Evolutionary conservation across 2,113 vertebrate species (phyloP), one percentile per base, ranked within the genome.

Genomic region (Ailuropoda melanoleuca): DNA sequence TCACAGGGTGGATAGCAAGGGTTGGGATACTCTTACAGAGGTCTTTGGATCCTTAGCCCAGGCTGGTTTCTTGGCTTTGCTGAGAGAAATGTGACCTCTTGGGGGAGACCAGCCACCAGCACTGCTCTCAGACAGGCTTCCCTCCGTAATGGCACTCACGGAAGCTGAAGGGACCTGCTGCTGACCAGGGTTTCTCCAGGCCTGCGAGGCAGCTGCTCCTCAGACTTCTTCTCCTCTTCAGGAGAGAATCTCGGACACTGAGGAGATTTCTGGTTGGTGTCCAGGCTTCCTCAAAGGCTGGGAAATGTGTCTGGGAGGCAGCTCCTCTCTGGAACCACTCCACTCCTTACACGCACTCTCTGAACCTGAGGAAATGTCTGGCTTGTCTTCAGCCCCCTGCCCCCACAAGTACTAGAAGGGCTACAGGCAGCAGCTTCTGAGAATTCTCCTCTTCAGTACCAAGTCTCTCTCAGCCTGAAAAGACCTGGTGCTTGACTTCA

Each of bases 1-100:
- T 98, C 80, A 98, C 95, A 72, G 98, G 97, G 74, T 98, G 98
- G 11, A 93, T 95, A 97, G 98, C 80, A 80, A 78, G 68, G 29
- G 92, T 98, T 29, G 34, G 6, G 29, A 74, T 94, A 23, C 6
- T 96, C 92, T 97, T 97, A 4, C 70, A 53, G 43, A 81, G 93
- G 82, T 95, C 95, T 55, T 96, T 26, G 19, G 90, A 78, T 74
- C 64, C 68, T 14, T 8, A 39, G 56, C 56, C 56, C 10, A 4
- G 94, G 48, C n/a, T 90, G 43, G 62, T 97, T 97, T 98, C 84
- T 55, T 48, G 50, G 53, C 21, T 97, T 97, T 98, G 39, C 66
- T 94, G 46, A 92, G 93, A 83, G 93, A 95, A 93, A 77, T 13
- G 75, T 77, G 14, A 13, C 8, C 72, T 68, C 53, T 92, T 87